Base-by-base conservation (phyloP, 2,797 vertebrate genomes). In the Macrochelys suwanniensis region DNA sequence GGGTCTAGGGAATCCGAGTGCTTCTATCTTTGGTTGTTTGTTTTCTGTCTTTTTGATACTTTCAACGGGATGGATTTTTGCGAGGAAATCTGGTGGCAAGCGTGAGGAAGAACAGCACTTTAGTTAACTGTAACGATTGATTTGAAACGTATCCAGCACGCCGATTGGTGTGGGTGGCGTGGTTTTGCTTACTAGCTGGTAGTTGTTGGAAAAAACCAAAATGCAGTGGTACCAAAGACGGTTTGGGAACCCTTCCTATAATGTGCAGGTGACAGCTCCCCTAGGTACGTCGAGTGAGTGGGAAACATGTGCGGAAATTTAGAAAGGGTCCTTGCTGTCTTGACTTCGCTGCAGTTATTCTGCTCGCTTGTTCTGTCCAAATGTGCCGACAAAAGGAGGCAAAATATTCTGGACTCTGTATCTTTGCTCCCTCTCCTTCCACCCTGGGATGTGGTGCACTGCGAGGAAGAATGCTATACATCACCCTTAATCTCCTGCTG, bases 381-480 rank as follows among this genome's bases (percentile, higher is more conserved):
- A 85, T 8, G 4, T 16, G 6, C 61, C 82, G 88, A 9, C 8
- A 31, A 65, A 78, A 4, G 57, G 54, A 59, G 7, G 21, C 25
- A 2, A 79, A 33, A 42, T 6, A n/a, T 3, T 42, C 11, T 49
- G 50, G 57, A 11, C 85, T 90, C 50, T 15, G 59, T 61, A 79
- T 84, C 11, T 79, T 90, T 89, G 76, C 84, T 90, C 87, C 88
- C 6, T 79, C 57, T 92, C 84, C 53, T 80, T 80, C 56, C 93
- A 90, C 89, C 94, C 95, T 81, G 91, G 96, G 94, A 96, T 97
- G 97, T 92, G 96, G 96, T 96, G 96, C 97, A 94, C 96, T 95
- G 95, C 95, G 93, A 89, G 87, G 96, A 96, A 94, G 94, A 96
- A 96, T 90, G 98, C 96, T 90, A 90, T 96, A 95, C 96, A 89